Evolutionary conservation across 2,797 vertebrate species (phyloP).

Genomic region (Acipenser ruthenus): DNA sequence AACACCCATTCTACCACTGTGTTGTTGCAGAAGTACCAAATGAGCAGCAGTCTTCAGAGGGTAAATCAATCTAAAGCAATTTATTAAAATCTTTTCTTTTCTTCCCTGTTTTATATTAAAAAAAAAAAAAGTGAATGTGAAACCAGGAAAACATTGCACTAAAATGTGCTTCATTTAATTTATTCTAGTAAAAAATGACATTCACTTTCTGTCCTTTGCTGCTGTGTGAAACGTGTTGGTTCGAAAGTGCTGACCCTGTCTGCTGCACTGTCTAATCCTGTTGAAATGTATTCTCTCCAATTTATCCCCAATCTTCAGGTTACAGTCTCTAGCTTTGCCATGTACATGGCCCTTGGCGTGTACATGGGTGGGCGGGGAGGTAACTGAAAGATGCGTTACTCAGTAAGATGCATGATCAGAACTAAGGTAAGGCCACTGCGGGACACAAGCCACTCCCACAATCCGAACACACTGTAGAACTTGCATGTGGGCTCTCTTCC

Average conservation of each 20-base stretch:
- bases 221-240: too few relatives aligned
- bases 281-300: constrained; percentile 72
- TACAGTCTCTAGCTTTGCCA: constrained; percentile 82
- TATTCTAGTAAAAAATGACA: too few relatives aligned
- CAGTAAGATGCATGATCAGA: constrained; percentile 80
- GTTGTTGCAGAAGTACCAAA: constrained; percentile 52
- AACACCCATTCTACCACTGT: constrained; percentile 64
- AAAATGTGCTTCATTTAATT: too few relatives aligned
- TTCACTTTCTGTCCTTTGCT: too few relatives aligned
- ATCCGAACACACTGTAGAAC: too few relatives aligned
- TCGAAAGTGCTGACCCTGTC: constrained; percentile 37
- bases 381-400: constrained; percentile 81
- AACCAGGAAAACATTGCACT: too few relatives aligned
- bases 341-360: constrained; percentile 75
- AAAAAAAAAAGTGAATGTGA: too few relatives aligned
- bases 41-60: constrained; percentile 36
- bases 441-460: too few relatives aligned
- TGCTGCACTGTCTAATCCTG: constrained; percentile 53
- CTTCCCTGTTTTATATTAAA: too few relatives aligned
- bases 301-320: constrained; percentile 81
- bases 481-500: too few relatives aligned
- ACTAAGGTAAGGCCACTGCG: constrained; percentile 62
- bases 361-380: constrained; percentile 82
- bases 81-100: too few relatives aligned
- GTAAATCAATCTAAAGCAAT: constrained; percentile 20